Percentiles rank a stretch among this genome's conserved stretches.
Evolutionary conservation across 2,797 vertebrate species (phyloP).

Genomic region (Eulemur rubriventer): DNA sequence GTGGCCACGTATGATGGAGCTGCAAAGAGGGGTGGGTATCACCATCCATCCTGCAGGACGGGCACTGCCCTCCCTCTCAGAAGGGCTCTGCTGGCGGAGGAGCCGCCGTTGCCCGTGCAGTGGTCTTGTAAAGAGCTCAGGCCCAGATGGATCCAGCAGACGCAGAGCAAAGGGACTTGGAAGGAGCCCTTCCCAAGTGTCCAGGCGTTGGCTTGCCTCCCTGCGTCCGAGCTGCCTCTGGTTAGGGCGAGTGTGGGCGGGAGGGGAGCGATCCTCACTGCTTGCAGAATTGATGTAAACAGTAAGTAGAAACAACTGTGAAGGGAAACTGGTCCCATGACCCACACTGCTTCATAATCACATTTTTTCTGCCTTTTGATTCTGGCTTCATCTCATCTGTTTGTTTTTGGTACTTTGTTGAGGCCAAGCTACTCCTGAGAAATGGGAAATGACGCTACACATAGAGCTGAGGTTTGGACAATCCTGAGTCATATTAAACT

Average conservation of each 20-base stretch:
- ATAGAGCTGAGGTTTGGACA: not conserved
- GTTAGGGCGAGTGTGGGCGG: not conserved
- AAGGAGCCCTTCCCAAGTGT: not conserved
- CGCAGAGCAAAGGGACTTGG: fast-evolving
- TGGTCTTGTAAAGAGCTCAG: not conserved
- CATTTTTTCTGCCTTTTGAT: not conserved
- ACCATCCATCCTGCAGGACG: fast-evolving
- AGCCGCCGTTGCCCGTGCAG: fast-evolving
- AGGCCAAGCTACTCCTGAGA: not conserved
- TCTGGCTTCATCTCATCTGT: not conserved
- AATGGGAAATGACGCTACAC: not conserved
- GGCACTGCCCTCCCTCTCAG: not conserved
- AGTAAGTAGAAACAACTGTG: slow-evolving; percentile 34
- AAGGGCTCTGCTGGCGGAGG: no score
- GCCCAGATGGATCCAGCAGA: not conserved
- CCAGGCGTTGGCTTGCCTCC: not conserved
- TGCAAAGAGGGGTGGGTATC: not conserved
- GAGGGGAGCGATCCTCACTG: fast-evolving
- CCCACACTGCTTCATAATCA: not conserved
- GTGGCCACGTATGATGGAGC: fast-evolving
- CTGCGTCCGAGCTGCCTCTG: not conserved
- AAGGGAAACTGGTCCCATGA: not conserved
- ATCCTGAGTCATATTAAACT: not conserved
- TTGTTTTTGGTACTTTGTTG: not conserved
- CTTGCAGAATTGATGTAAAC: not conserved